Evolutionary conservation across 2,113 vertebrate species (phyloP).

Genomic region (Collichthys lucidus): DNA sequence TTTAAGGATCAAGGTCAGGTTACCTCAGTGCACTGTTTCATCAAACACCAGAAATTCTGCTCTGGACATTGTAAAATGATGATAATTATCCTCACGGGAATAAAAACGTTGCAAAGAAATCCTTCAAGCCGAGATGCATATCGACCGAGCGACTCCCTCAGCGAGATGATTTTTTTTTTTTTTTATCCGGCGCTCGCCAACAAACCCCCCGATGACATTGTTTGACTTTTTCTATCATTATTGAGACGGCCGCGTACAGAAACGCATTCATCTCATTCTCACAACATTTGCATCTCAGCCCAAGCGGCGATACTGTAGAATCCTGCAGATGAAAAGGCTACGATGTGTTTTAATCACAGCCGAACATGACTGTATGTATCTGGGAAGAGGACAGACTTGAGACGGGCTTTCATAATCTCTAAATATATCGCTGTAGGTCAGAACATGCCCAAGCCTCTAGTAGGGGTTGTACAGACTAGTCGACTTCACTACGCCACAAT

Average conservation of each 20-base stretch:
- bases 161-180: neutral
- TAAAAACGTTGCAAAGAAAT: neutral
- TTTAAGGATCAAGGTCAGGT: constrained; percentile 10
- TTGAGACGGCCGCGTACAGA: constrained; percentile 50
- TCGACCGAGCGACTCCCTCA: neutral
- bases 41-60: constrained; percentile 17
- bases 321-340: constrained; percentile 17
- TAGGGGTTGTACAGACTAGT: no score
- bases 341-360: constrained; percentile 5
- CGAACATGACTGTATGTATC: constrained; percentile 5
- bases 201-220: constrained; percentile 48
- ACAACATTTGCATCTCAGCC: constrained; percentile 60
- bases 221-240: constrained; percentile 62
- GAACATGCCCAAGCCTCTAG: neutral
- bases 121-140: neutral
- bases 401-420: constrained; percentile 10
- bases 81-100: constrained; percentile 17
- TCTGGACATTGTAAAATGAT: constrained; percentile 22
- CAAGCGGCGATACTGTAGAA: constrained; percentile 2
- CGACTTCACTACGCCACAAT: no score
- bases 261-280: constrained; percentile 58
- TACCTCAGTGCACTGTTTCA: constrained; percentile 1
- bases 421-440: constrained; percentile 22
- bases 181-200: neutral
- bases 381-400: constrained; percentile 20